Evolutionary conservation across 2,113 vertebrate genomes (phyloP).

Genomic region (Laticauda laticaudata): DNA sequence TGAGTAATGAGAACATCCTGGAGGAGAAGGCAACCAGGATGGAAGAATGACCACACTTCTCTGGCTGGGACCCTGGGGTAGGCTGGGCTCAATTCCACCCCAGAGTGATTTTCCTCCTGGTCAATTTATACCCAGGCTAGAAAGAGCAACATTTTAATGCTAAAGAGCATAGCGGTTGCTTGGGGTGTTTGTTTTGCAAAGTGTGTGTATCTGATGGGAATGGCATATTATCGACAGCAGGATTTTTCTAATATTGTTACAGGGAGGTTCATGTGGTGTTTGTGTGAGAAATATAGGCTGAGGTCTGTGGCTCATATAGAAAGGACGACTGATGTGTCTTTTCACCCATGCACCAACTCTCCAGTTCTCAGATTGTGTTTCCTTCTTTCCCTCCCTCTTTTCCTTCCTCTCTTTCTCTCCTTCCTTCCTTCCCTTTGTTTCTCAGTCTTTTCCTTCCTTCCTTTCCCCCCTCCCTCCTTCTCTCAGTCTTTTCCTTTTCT

Average conservation of each 20-base stretch:
- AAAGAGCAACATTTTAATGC: not conserved
- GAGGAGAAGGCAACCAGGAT: not conserved
- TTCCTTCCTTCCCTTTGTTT: not conserved
- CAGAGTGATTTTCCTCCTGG: not conserved
- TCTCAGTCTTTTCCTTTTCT: not conserved
- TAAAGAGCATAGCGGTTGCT: not conserved
- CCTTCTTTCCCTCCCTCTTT: not conserved
- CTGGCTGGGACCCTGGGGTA: not conserved
- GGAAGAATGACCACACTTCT: not conserved
- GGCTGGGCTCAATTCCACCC: not conserved
- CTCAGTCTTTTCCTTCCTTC: not conserved
- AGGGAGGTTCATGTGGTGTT: not conserved
- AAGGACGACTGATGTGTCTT: not conserved
- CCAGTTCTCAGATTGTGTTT: not conserved
- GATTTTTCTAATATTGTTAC: not conserved
- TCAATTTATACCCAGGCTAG: not conserved
- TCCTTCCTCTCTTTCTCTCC: too few species aligned
- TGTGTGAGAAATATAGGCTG: not conserved
- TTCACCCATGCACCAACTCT: not conserved
- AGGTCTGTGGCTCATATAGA: not conserved
- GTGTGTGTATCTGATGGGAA: not conserved
- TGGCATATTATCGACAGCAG: not conserved
- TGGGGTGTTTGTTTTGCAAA: not conserved
- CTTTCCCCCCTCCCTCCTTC: fast-evolving
- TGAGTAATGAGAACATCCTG: conserved; percentile 11